Evolutionary conservation across 2,113 vertebrate species (phyloP).

Genomic region (Sterrhoptilus dennistouni): DNA sequence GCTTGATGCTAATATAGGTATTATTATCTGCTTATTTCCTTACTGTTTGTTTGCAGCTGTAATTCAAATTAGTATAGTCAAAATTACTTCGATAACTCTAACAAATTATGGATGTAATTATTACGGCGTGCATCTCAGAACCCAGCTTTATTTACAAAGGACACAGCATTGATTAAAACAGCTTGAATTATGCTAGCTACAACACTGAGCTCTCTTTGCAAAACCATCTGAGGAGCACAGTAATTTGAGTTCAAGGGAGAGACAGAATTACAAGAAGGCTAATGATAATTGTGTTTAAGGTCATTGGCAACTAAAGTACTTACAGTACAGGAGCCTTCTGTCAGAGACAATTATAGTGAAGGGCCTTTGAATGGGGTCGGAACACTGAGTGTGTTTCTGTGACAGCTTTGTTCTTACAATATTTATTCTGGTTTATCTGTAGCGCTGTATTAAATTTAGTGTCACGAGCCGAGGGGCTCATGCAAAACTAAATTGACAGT

Average conservation of each 20-base stretch:
- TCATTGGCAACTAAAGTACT: slow-evolving; percentile 39
- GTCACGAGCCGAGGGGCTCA: not conserved
- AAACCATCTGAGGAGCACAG: slow-evolving; percentile 26
- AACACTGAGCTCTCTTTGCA: not conserved
- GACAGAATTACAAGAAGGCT: not conserved
- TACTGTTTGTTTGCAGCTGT: not conserved
- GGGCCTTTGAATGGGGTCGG: slow-evolving; percentile 15
- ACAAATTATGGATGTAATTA: slow-evolving; percentile 28
- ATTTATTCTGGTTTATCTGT: slow-evolving; percentile 49
- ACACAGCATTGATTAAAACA: slow-evolving; percentile 34
- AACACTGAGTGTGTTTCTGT: not conserved
- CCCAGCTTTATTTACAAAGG: slow-evolving; percentile 27
- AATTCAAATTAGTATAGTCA: slow-evolving; percentile 12
- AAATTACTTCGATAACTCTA: slow-evolving; percentile 32
- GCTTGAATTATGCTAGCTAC: slow-evolving; percentile 28
- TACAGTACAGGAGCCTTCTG: slow-evolving; percentile 28
- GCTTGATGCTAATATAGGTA: not conserved
- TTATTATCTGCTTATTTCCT: slow-evolving; percentile 16
- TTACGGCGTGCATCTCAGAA: not conserved
- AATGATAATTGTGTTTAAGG: slow-evolving; percentile 45
- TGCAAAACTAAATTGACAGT: slow-evolving; percentile 49
- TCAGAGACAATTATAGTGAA: slow-evolving; percentile 41
- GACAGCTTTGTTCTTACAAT: slow-evolving; percentile 48
- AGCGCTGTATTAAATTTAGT: slow-evolving; percentile 1
- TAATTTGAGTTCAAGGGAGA: slow-evolving; percentile 49